Evolutionary conservation across 1,140 invertebrate genomes (phyloP), one percentile per base, ranked within the genome.

Genomic region (Drosophila bocqueti): DNA sequence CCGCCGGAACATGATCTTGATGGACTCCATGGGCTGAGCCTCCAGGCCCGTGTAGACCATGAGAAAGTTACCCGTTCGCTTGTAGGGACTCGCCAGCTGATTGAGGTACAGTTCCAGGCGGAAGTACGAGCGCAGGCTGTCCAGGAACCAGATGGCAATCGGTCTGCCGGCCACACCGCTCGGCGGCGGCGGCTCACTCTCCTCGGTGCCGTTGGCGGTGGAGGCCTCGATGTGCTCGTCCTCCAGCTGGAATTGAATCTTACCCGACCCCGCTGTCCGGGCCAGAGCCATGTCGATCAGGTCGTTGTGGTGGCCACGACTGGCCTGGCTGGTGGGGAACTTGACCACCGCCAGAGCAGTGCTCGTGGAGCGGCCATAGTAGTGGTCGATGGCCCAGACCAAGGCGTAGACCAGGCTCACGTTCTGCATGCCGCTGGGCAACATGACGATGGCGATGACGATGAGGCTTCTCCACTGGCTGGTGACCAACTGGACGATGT

Each of bases 41-140:
- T 92, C 91, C 40, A 8, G 2, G 5, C 91, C 91, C 18, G 91
- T 92, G 38, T 92, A 92, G 21, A 92, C 52, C 10, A 92, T 34
- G 4, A 84, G 52, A 36, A 81, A 92, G 67, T 21, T 83, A 9
- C 91, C 91, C 13, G 81, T 91, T 15, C 91, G 77, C 31, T 89
- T 80, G 50, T 89, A 91, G 2, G 63, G 42, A 38, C 84, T 77
- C 8, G 55, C 58, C 21, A 49, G 9, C 16, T 71, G 75, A 0
- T 66, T 54, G 3, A 92, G 65, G 34, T 82, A 76, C 7, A 46
- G 47, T 49, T 91, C 91, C 29, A 92, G 65, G 4, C 69, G 78
- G 34, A 54, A 49, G 36, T 81, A 92, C 0, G 91, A 71, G 1
- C 77, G 52, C 57, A 84, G 55, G 34, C 91, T 92, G 57, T 92